A percentile compares a stretch with the other conserved stretches of the same genome.
phyloP scores from a whole-genome alignment of 2,888 invertebrate genomes.

The Dyspetes luteomarginatus region DNA sequence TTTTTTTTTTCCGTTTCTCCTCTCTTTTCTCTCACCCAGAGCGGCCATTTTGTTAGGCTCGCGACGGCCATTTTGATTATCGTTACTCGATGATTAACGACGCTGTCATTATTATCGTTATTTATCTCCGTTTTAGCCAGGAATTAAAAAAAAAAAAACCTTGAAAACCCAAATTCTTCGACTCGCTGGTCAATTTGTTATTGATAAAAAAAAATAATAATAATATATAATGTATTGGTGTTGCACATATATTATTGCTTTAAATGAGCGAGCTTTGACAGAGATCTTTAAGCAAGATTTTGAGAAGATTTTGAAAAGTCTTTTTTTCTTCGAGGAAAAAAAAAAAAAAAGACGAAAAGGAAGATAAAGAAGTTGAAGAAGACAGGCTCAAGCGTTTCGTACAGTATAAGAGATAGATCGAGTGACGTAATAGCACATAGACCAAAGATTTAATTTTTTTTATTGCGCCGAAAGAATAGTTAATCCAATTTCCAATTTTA shows the following conservation, averaged over 20 bases:
- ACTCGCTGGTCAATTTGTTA: conserved; percentile 3
- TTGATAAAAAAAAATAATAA: neutral
- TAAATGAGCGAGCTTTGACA: conserved; percentile 17
- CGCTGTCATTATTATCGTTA: neutral
- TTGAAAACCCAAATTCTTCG: conserved; percentile 32
- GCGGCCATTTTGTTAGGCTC: too few relatives aligned
- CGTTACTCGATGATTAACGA: conserved; percentile 35
- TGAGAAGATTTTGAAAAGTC: neutral
- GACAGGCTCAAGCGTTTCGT: conserved; percentile 57
- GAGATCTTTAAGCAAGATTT: conserved; percentile 30
- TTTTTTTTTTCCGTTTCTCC: neutral
- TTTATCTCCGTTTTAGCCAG: neutral
- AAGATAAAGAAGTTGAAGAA: conserved; percentile 41
- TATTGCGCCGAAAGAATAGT: conserved; percentile 1
- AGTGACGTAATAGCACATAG: conserved; percentile 12
- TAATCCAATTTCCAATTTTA: conserved; percentile 26
- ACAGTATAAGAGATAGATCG: conserved; percentile 15
- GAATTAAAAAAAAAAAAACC: conserved; percentile 2
- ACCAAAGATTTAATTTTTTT: conserved; percentile 8
- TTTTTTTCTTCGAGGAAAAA: conserved; percentile 23
- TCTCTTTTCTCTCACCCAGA: too few relatives aligned
- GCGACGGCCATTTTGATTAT: neutral
- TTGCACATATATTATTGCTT: too few relatives aligned
- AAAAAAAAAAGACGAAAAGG: conserved; percentile 7
- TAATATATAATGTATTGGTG: neutral